Evolutionary conservation across 53 echinoderm and acorn worm species (phyloP), one percentile per base, ranked within the genome.

Genomic region (Paracentrotus lividus): DNA sequence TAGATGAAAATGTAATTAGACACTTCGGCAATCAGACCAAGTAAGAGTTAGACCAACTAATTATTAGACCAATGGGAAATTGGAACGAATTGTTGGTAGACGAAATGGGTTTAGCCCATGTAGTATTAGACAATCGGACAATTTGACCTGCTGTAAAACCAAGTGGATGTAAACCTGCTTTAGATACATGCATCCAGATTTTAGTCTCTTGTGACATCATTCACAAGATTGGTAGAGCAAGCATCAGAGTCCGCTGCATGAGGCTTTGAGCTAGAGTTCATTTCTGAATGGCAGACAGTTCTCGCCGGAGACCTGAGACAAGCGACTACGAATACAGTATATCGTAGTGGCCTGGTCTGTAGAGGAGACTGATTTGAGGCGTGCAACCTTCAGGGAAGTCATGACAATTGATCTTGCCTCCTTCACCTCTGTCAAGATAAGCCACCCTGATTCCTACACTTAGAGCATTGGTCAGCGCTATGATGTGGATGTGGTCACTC

Each of bases 401-500:
- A 76, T 99, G 99, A 24, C 96, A 97, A 91, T 94, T 97, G 88
- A 94, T 95, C 68, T 96, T 99, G 15, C 95, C 97, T 5, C 95
- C 96, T 43, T 94, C 97, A 2, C 96, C 96, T 44, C 96, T 26
- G 56, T 99, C 99, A 32, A 99, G 92, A 76, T 99, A 99, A 7
- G 96, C 99, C 21, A 99, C 97, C 52, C 99, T 94, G 69, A 99
- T 97, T 49, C 97, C 96, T 67, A 99, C 99, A 57, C 92, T 92
- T 0, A 99, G 94, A 61, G 93, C 96, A 34, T 86, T 84, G 76
- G 96, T 96, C 95, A 99, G 94, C 5, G 99, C 99, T 18, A 99
- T 99, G 91, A 99, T 99, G 95, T 99, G 99, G 53, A 99, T 99
- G 94, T 99, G 99, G 94, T 99, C 99, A 88, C 99, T 97, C 92